Evolutionary conservation across 30 jellyfish, hydroid and myxozoan species (phyloP).

Genomic region (Hydractinia echinata): DNA sequence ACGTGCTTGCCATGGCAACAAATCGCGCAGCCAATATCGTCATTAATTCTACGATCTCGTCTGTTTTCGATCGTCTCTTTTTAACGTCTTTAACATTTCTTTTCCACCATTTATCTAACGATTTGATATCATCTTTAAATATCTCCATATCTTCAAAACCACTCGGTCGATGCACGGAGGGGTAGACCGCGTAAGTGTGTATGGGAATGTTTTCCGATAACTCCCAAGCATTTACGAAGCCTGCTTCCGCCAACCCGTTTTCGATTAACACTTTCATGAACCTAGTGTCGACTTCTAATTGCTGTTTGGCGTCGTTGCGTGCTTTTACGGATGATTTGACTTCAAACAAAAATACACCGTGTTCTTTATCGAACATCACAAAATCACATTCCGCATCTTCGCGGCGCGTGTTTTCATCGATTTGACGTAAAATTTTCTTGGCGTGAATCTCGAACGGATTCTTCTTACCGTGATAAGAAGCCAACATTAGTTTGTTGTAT

Average conservation of each 20-base stretch:
- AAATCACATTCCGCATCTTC: constrained; percentile 20
- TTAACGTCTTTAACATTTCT: not conserved
- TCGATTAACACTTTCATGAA: not conserved
- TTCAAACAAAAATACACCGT: constrained; percentile 13
- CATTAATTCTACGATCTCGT: not conserved
- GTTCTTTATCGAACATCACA: constrained; percentile 4
- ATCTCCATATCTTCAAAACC: not conserved
- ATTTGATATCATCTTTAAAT: not conserved
- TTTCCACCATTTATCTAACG: constrained; percentile 5
- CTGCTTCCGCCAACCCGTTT: constrained; percentile 11
- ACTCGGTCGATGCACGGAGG: constrained; percentile 2
- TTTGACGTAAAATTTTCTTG: constrained; percentile 6
- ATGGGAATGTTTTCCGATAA: constrained; percentile 4
- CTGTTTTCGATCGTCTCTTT: not conserved
- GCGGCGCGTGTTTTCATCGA: constrained; percentile 7
- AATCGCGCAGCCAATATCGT: constrained; percentile 3
- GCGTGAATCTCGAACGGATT: constrained; percentile 24
- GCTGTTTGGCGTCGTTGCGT: not conserved
- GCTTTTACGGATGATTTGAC: constrained; percentile 1
- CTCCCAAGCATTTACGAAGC: constrained; percentile 18
- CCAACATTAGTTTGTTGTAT: not conserved
- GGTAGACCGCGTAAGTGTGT: not conserved
- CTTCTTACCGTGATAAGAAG: not conserved
- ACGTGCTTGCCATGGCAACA: constrained; percentile 16
- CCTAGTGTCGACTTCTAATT: not conserved